Percentiles rank a stretch among this genome's conserved stretches.
Conservation (phyloP, 1,140 invertebrate genomes). For the Scylla paramamosain region DNA sequence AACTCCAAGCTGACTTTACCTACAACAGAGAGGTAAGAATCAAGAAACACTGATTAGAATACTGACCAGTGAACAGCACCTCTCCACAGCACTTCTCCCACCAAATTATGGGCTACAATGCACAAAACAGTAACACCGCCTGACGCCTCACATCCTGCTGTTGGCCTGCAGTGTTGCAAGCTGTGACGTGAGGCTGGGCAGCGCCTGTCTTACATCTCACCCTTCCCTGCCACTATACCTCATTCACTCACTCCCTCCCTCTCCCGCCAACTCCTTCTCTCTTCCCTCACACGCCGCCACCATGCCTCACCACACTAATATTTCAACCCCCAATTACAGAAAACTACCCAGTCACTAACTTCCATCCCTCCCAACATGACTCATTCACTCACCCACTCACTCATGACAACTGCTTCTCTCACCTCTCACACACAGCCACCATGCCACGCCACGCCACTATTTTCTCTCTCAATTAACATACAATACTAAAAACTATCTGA, state of each 20-base stretch:
- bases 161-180: no score
- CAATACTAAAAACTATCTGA: background rate
- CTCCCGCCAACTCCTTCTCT: background rate
- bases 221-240: background rate
- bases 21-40: no score
- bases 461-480: background rate
- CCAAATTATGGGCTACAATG: no score
- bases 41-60: no score
- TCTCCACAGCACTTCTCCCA: no score
- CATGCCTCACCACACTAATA: background rate
- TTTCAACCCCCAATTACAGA: background rate
- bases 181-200: no score
- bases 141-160: no score
- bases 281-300: background rate
- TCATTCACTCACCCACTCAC: background rate
- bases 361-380: background rate
- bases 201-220: no score
- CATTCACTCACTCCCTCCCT: background rate
- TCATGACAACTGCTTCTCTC: background rate
- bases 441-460: background rate
- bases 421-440: background rate
- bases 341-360: no score
- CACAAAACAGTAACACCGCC: no score
- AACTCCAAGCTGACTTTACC: no score
- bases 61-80: no score